A percentile compares a stretch with the other conserved stretches of the same genome.
Evolutionary conservation across 2,797 vertebrate species (phyloP).

Genomic region (Ispidina lecontei): DNA sequence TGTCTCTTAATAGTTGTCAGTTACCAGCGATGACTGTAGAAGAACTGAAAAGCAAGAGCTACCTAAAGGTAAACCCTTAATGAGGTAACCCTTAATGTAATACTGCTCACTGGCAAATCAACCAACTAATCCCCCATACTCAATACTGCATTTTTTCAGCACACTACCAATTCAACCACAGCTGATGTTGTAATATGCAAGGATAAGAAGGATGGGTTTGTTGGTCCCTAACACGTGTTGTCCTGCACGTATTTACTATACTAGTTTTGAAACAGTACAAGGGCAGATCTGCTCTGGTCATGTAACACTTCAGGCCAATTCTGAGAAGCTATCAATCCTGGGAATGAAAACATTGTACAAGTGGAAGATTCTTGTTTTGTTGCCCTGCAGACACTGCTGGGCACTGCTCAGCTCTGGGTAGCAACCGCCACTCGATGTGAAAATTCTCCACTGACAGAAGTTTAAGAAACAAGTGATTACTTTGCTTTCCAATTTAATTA

Average conservation of each 20-base stretch:
- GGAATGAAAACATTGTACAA: not conserved
- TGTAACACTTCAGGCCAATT: not conserved
- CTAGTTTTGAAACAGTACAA: not conserved
- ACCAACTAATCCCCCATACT: not conserved
- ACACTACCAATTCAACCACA: not conserved
- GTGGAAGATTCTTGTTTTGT: not conserved
- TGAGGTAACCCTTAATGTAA: not conserved
- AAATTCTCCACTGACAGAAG: not conserved
- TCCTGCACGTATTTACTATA: not conserved
- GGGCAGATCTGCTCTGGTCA: not conserved
- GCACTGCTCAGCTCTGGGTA: not conserved
- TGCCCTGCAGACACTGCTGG: not conserved
- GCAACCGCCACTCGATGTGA: not conserved
- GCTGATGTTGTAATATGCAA: rapidly evolving
- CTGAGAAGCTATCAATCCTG: not conserved
- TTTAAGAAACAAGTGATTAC: not conserved
- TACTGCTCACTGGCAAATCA: not conserved
- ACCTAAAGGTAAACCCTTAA: not conserved
- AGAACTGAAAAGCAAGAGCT: not conserved
- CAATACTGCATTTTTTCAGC: not conserved
- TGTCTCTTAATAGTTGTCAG: not conserved
- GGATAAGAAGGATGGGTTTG: not conserved
- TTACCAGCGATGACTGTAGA: not conserved
- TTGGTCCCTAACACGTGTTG: not conserved
- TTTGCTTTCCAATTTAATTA: not conserved